Base-by-base conservation (phyloP, 53 echinoderm and acorn worm species). In the Paelopatides confundens region DNA sequence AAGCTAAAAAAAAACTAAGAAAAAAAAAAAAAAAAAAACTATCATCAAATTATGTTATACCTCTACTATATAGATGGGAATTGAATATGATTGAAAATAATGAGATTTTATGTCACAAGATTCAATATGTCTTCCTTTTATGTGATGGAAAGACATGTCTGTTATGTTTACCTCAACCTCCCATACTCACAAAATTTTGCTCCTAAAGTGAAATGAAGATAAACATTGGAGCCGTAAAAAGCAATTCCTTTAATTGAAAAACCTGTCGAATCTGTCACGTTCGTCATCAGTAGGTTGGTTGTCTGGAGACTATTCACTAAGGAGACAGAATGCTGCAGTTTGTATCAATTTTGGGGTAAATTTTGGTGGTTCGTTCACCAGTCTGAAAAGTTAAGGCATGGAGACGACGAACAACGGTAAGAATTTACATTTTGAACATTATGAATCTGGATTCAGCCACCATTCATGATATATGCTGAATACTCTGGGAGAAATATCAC, bases 231-330 rank as follows among this genome's bases (percentile, higher is more conserved):
- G 46, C 46, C 7, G 74, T 40, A 23, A 40, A 74, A 74, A 74
- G 74, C 74, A 74, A 74, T 74, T 74, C 47, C 26, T 74, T 46
- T 40, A 74, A 74, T 74, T 74, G 74, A 74, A 74, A 74, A 74
- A 74, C 46, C 74, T 40, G 74, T 24, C 11, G 8, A 24, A 46
- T 24, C 74, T 74, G 74, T 74, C 74, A 74, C 47, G 74, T 39
- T 39, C 28, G 28, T 38, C 74, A 74, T 40, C 74, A 23, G 58
- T 58, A 58, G 17, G 58, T 5, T 23, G 24, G 24, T 21, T 58
- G 58, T 58, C 58, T 58, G 58, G 58, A 4, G 21, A 58, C 5
- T 21, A n/a, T 58, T 58, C 58, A 58, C 21, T 58, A 58, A 58
- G 24, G 58, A 17, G 21, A 23, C 58, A 58, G 58, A 58, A 58